phyloP scores from a whole-genome alignment of 2,113 vertebrate genomes.

The Mugil cephalus region DNA sequence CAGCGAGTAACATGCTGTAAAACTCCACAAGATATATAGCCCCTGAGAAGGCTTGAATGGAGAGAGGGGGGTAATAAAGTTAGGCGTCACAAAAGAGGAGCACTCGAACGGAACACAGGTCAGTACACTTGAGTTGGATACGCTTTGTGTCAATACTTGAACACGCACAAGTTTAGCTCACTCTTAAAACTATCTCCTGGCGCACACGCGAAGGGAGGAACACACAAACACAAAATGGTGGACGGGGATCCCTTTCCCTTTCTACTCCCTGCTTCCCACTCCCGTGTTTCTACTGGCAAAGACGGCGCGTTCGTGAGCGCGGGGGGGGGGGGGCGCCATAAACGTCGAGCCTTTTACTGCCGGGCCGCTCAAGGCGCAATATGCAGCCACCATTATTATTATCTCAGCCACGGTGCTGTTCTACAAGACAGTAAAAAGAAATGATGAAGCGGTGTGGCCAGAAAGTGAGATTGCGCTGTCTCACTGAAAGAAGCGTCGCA shows the following conservation, averaged over 20 bases:
- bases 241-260: conserved; percentile 12
- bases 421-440: conserved; percentile 76
- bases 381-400: conserved; percentile 72
- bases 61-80: conserved; percentile 67
- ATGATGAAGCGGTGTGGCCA: conserved; percentile 63
- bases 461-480: conserved; percentile 22
- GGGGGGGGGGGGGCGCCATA: conserved; percentile 57
- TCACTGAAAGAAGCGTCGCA: conserved; percentile 29
- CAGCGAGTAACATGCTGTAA: conserved; percentile 69
- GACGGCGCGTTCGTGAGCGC: conserved; percentile 24
- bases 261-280: conserved; percentile 23
- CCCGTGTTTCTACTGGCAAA: conserved; percentile 42
- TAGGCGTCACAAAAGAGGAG: conserved; percentile 66
- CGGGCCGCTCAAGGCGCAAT: conserved; percentile 66
- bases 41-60: conserved; percentile 67
- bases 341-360: conserved; percentile 77
- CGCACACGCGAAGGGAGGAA: background rate
- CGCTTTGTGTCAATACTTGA: conserved; percentile 47
- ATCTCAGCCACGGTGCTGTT: conserved; percentile 74
- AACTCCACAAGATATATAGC: conserved; percentile 77
- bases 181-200: background rate
- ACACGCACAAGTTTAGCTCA: conserved; percentile 2
- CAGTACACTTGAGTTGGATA: conserved; percentile 57
- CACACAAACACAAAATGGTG: conserved; percentile 35
- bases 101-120: conserved; percentile 59